These are phyloP conservation scores for Aelia acuminata DNA, from an alignment of 2,888 invertebrate genomes.

Conservation along the genomic window DNA sequence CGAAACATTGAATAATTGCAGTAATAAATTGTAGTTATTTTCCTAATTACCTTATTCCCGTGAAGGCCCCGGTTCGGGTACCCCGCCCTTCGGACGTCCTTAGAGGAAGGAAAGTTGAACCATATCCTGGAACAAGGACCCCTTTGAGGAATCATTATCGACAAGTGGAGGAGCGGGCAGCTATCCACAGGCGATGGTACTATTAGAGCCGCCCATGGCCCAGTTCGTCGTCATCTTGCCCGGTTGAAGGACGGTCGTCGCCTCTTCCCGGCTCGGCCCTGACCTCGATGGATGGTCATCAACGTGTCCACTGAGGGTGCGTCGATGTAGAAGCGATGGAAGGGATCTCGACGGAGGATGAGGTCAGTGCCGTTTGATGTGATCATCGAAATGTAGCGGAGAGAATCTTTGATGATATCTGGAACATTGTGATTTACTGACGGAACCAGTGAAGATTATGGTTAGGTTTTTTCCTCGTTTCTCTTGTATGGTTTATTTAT, in stretches of 20 bases:
- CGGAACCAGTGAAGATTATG: too few relatives aligned
- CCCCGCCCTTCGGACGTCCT: conserved; percentile 15
- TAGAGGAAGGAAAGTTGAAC: background rate
- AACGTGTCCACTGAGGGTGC: background rate
- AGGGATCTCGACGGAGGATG: background rate
- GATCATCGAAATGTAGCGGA: background rate
- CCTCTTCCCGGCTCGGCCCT: background rate
- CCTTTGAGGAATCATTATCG: background rate
- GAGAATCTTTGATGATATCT: background rate
- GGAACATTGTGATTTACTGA: background rate
- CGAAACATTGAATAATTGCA: conserved; percentile 4
- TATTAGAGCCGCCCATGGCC: conserved; percentile 6
- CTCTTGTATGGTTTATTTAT: too few relatives aligned
- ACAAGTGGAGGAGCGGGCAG: background rate
- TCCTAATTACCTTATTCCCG: conserved; percentile 6
- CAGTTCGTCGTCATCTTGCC: background rate
- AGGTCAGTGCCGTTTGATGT: conserved; percentile 16
- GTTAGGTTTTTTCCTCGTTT: too few relatives aligned
- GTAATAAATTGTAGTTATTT: background rate
- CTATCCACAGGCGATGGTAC: background rate
- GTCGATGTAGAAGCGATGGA: background rate
- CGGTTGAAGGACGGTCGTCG: conserved; percentile 38
- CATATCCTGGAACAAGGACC: background rate
- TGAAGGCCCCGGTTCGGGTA: background rate
- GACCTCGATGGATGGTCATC: conserved; percentile 4